Percentiles rank a stretch among this genome's conserved stretches.
Conservation (phyloP, 2,113 vertebrate species). For the Thamnaconus septentrionalis region DNA sequence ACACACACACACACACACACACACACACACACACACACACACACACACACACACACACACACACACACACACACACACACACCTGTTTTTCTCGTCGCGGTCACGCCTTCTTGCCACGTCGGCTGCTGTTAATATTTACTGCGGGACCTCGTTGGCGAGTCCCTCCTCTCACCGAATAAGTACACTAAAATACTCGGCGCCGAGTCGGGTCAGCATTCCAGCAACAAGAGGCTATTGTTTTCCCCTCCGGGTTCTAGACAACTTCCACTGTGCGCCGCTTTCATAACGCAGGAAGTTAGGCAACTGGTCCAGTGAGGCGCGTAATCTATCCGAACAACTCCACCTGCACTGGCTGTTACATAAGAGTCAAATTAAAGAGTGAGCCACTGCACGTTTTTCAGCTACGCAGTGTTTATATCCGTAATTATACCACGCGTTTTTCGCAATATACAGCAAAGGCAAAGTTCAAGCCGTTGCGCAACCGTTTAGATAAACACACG, state of each 20-base stretch:
- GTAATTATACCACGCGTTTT: not conserved
- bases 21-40: too few relatives aligned
- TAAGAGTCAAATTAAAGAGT: conserved; percentile 12
- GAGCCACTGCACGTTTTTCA: not conserved
- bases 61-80: not conserved
- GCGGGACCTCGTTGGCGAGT: conserved; percentile 9
- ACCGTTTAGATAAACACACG: too few relatives aligned
- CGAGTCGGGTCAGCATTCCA: conserved; percentile 56
- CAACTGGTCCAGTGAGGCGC: conserved; percentile 40
- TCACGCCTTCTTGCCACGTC: not conserved
- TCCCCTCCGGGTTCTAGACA: conserved; percentile 17
- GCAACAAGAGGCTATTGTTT: conserved; percentile 59
- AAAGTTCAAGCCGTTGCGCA: too few relatives aligned
- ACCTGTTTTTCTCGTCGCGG: conserved; percentile 13
- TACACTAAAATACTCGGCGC: conserved; percentile 10
- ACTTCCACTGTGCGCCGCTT: conserved; percentile 40
- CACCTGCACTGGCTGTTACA: conserved; percentile 24
- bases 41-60: not conserved
- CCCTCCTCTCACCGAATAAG: conserved; percentile 11
- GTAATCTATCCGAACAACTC: conserved; percentile 29
- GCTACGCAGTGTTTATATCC: not conserved
- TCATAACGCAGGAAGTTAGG: conserved; percentile 57
- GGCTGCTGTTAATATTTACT: conserved; percentile 9
- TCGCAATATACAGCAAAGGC: not conserved
- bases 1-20: not conserved